A percentile compares a stretch with the other conserved stretches of the same genome.
phyloP scores from a whole-genome alignment of 2,113 vertebrate species.

The Desmodus rotundus region DNA sequence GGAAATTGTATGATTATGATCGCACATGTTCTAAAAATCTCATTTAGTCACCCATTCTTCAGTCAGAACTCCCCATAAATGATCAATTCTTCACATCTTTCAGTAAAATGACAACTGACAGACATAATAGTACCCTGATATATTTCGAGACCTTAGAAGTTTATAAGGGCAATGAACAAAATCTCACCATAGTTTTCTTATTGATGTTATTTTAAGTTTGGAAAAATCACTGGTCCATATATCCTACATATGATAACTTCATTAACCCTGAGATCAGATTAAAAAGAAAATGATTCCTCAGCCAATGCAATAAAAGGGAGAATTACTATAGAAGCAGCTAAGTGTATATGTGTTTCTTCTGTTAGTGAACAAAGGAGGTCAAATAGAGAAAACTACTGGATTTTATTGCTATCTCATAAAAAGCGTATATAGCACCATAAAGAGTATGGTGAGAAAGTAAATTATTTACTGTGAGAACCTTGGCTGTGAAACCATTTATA shows the following conservation, averaged over 20 bases:
- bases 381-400: conserved; percentile 58
- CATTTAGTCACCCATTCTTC: not conserved
- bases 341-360: not conserved
- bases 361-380: conserved; percentile 38
- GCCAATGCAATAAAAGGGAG: not conserved
- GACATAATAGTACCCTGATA: not conserved
- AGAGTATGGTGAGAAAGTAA: conserved; percentile 33
- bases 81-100: not conserved
- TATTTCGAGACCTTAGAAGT: not conserved
- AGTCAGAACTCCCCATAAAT: not conserved
- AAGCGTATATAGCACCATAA: conserved; percentile 51
- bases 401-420: conserved; percentile 62
- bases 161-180: not conserved
- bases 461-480: conserved; percentile 59
- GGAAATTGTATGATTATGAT: not conserved
- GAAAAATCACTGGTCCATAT: not conserved
- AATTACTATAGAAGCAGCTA: not conserved
- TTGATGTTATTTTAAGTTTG: conserved; percentile 3
- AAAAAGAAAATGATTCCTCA: not conserved
- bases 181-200: not conserved
- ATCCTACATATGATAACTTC: not conserved
- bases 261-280: not conserved
- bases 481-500: conserved; percentile 52
- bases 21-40: not conserved
- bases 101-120: not conserved